Conservation (phyloP, 37 sponge, comb jelly and placozoan genomes). For the Haliclona indistincta region DNA sequence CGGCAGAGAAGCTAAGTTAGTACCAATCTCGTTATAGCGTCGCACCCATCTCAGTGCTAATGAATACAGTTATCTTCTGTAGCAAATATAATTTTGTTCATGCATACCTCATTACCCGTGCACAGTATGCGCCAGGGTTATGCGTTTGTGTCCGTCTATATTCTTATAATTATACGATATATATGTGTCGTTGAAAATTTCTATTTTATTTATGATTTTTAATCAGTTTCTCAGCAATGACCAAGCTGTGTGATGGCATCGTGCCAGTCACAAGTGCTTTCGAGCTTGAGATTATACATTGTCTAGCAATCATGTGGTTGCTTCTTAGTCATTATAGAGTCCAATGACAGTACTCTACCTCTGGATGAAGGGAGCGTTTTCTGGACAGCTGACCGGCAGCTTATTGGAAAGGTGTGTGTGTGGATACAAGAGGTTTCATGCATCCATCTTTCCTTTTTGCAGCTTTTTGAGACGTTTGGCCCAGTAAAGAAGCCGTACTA, state of each 20-base stretch:
- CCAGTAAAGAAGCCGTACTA: slow-evolving; percentile 73
- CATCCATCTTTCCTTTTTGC: not conserved
- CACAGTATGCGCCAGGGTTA: too few species aligned
- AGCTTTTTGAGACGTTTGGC: slow-evolving; percentile 78
- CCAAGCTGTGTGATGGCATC: too few species aligned
- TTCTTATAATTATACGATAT: too few species aligned
- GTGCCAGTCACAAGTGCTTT: too few species aligned
- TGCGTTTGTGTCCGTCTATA: not conserved
- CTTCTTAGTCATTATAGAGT: not conserved
- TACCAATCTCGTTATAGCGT: not conserved
- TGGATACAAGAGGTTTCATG: too few species aligned
- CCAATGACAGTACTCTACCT: slow-evolving; percentile 19
- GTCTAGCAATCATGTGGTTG: not conserved
- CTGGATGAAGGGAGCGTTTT: slow-evolving; percentile 66
- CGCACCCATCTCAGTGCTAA: not conserved
- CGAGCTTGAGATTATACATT: too few species aligned
- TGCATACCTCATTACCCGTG: not conserved
- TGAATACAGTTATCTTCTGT: not conserved
- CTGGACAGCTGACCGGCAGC: slow-evolving; percentile 45
- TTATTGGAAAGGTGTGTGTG: too few species aligned
- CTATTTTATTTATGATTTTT: not conserved
- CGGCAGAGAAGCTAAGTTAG: slow-evolving; percentile 35
- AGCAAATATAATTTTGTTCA: not conserved
- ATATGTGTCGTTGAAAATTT: too few species aligned
- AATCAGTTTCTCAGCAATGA: not conserved